Conservation (phyloP, 1,140 invertebrate species). For the Schmidtea mediterranea region DNA sequence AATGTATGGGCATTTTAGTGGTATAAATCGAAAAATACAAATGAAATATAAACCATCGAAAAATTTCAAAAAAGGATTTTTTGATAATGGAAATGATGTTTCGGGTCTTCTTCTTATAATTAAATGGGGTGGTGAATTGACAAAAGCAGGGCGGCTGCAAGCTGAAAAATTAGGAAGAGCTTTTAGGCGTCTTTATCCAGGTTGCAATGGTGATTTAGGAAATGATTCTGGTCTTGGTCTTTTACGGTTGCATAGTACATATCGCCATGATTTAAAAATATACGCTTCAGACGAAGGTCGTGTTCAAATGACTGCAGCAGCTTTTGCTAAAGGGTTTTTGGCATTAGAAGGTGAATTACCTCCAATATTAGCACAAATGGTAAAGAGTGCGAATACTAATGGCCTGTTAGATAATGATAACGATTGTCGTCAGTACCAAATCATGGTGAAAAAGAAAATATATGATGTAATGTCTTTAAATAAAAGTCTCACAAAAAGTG, state of each 20-base stretch:
- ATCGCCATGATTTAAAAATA: slow-evolving; percentile 92
- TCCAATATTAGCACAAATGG: slow-evolving; percentile 96
- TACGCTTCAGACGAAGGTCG: slow-evolving; percentile 95
- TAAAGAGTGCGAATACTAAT: slow-evolving; percentile 94
- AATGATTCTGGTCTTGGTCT: slow-evolving; percentile 45
- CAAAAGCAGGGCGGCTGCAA: slow-evolving; percentile 67
- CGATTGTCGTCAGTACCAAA: slow-evolving; percentile 75
- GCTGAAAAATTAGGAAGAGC: slow-evolving; percentile 86
- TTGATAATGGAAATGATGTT: slow-evolving; percentile 57
- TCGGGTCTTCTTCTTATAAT: slow-evolving; percentile 42
- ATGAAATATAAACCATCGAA: slow-evolving; percentile 94
- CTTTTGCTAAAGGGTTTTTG: slow-evolving; percentile 73
- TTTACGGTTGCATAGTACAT: slow-evolving; percentile 76
- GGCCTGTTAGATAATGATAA: slow-evolving; percentile 87
- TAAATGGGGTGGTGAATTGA: slow-evolving; percentile 97
- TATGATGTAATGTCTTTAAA: slow-evolving; percentile 30
- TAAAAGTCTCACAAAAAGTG: slow-evolving; percentile 24
- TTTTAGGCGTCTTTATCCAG: slow-evolving; percentile 90
- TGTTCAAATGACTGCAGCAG: slow-evolving; percentile 96
- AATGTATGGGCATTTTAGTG: slow-evolving; percentile 96
- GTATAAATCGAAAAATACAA: slow-evolving; percentile 97
- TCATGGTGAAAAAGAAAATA: slow-evolving; percentile 45
- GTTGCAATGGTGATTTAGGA: slow-evolving; percentile 26
- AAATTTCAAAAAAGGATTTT: slow-evolving; percentile 54
- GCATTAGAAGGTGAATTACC: slow-evolving; percentile 90